Percentiles rank a stretch among this genome's conserved stretches.
phyloP scores from a whole-genome alignment of 2,797 vertebrate genomes.

The Malurus splendens region DNA sequence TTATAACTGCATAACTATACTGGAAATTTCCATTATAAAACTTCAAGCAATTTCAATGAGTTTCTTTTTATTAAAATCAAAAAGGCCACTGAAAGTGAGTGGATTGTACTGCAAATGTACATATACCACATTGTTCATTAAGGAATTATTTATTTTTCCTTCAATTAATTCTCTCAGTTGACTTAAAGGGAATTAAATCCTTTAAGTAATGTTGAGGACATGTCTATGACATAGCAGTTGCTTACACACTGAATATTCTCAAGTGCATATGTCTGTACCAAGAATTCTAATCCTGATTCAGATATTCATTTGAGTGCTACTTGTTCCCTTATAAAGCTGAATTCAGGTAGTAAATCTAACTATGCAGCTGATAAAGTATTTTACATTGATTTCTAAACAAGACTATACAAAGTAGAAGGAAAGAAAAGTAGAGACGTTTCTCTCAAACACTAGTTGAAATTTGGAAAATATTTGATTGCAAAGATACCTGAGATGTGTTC shows the following conservation, averaged over 20 bases:
- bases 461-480: background rate
- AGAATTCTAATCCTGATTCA: background rate
- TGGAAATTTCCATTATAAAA: background rate
- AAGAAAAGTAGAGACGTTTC: background rate
- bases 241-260: background rate
- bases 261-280: background rate
- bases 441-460: background rate
- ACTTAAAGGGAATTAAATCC: background rate
- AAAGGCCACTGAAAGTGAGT: background rate
- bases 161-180: background rate
- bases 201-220: background rate
- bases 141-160: background rate
- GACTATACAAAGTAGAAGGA: background rate
- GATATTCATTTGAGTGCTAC: background rate
- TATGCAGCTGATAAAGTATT: background rate
- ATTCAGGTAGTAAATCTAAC: background rate
- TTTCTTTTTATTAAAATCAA: background rate
- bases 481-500: background rate
- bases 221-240: background rate
- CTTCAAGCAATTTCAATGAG: background rate
- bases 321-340: background rate
- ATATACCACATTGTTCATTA: background rate
- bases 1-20: background rate
- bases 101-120: background rate
- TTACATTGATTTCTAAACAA: background rate